phyloP scores from a whole-genome alignment of 2,113 vertebrate genomes.

The Catharus bicknelli region DNA sequence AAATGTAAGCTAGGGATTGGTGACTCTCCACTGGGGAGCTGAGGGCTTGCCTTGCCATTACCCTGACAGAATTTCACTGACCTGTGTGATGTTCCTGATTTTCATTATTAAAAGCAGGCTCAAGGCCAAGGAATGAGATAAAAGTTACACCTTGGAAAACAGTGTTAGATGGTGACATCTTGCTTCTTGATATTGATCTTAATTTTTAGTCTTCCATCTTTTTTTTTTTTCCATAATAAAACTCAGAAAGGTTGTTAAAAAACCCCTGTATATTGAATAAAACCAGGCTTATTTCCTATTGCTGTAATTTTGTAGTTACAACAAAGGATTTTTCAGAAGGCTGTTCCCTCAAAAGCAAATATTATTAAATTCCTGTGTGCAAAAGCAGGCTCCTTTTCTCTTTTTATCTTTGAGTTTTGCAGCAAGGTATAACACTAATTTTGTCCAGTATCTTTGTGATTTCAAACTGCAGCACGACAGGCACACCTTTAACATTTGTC shows the following conservation, averaged over 20 bases:
- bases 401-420: not conserved
- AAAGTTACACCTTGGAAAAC: not conserved
- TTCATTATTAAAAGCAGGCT: not conserved
- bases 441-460: not conserved
- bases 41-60: not conserved
- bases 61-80: not conserved
- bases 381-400: not conserved
- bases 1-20: not conserved
- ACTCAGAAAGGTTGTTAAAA: not conserved
- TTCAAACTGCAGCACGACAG: not conserved
- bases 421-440: not conserved
- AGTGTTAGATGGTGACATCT: not conserved
- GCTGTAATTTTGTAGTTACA: not conserved
- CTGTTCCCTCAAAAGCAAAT: not conserved
- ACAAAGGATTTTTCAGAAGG: not conserved
- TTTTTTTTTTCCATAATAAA: not conserved
- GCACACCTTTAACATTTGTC: not conserved
- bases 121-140: not conserved
- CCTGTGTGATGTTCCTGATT: not conserved
- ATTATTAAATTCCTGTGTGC: accelerated
- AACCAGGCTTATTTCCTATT: not conserved
- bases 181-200: not conserved
- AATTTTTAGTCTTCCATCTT: not conserved
- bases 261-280: not conserved
- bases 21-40: not conserved